Percentiles rank a stretch among this genome's conserved stretches.
These are phyloP conservation scores for Cephus sareptanus DNA, from an alignment of 2,888 invertebrate species.

Conservation along the genomic window DNA sequence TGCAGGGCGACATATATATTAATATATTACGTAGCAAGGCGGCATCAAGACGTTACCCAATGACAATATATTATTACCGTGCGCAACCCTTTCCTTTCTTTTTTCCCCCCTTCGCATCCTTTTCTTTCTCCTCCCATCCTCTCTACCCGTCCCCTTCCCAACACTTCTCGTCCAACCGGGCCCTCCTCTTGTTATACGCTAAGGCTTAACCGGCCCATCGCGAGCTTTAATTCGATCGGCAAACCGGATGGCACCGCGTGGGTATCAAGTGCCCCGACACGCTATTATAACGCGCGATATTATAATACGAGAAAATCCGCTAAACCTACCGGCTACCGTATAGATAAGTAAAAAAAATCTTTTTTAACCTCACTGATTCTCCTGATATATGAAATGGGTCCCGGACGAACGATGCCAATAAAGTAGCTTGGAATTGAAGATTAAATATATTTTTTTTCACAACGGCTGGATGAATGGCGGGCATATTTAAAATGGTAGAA, in stretches of 20 bases:
- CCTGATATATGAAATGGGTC: background rate
- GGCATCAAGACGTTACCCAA: constrained; percentile 53
- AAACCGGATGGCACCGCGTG: constrained; percentile 19
- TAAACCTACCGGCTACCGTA: background rate
- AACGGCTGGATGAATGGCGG: background rate
- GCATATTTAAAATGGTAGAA: no score
- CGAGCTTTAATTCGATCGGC: constrained; percentile 37
- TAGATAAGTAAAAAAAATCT: background rate
- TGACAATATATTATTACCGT: constrained; percentile 56
- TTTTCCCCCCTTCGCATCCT: constrained; percentile 15
- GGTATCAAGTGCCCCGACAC: constrained; percentile 16
- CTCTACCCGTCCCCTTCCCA: constrained; percentile 14
- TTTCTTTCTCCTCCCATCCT: constrained; percentile 12
- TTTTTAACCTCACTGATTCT: background rate
- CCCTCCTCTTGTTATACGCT: constrained; percentile 27
- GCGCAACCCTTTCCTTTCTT: constrained; percentile 33
- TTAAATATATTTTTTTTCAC: background rate
- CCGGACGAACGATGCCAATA: no score
- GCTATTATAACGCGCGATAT: background rate
- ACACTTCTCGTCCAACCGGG: background rate
- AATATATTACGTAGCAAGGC: constrained; percentile 48
- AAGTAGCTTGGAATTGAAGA: background rate
- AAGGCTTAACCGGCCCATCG: constrained; percentile 36
- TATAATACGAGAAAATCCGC: background rate
- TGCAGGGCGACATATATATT: constrained; percentile 28